A percentile compares a stretch with the other conserved stretches of the same genome.
These are phyloP conservation scores for Girardinus metallicus DNA, from an alignment of 2,797 vertebrate genomes.

Conservation along the genomic window DNA sequence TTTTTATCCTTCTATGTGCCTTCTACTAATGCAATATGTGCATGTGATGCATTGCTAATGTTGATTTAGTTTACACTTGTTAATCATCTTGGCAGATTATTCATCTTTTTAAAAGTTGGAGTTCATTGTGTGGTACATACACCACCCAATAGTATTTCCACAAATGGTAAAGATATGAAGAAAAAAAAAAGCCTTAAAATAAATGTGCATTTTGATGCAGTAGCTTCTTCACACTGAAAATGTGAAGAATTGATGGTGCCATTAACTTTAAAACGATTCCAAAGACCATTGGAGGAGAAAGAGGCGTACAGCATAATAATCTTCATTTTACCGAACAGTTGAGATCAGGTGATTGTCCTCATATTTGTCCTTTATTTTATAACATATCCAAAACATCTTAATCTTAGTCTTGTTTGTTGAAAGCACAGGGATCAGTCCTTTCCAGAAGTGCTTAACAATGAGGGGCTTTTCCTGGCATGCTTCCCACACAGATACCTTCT, in stretches of 20 bases:
- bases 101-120: conserved; percentile 13
- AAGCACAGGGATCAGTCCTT: neutral
- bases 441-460: neutral
- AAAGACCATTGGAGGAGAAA: neutral
- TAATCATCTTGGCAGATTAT: conserved; percentile 8
- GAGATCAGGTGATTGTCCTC: neutral
- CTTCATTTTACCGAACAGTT: neutral
- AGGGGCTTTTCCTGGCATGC: neutral
- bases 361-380: neutral
- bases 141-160: neutral
- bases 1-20: conserved; percentile 39
- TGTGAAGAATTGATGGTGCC: neutral
- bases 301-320: neutral
- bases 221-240: neutral
- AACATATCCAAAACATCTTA: neutral
- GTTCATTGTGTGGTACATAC: neutral
- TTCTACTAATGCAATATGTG: conserved; percentile 46
- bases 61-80: conserved; percentile 22
- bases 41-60: conserved; percentile 42
- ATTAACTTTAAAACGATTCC: neutral
- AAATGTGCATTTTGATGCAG: neutral
- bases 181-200: neutral
- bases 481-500: neutral
- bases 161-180: neutral
- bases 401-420: neutral